These are phyloP conservation scores for Trachelus iudaicus DNA, from an alignment of 2,888 invertebrate species.

Conservation along the genomic window DNA sequence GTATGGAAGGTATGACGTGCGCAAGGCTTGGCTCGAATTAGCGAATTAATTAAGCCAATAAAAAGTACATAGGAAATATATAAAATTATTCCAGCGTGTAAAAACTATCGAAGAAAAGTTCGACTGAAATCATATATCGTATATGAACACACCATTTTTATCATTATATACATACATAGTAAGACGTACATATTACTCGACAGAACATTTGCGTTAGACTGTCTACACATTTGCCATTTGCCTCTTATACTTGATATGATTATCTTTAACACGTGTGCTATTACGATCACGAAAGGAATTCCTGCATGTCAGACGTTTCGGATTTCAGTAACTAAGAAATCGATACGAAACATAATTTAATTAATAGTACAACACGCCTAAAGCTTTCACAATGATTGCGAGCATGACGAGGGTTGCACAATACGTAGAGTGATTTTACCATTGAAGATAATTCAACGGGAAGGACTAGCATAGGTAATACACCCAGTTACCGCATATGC, in stretches of 20 bases:
- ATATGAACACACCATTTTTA: neutral
- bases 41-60: neutral
- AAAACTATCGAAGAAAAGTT: neutral
- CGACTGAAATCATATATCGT: neutral
- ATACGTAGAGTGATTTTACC: neutral
- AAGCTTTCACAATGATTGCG: neutral
- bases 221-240: neutral
- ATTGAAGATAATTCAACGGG: neutral
- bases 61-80: neutral
- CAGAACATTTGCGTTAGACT: neutral
- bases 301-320: neutral
- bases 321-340: neutral
- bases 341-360: neutral
- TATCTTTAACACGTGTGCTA: neutral
- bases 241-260: neutral
- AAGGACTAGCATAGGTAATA: neutral
- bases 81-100: neutral
- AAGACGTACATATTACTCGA: neutral
- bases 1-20: neutral
- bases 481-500: neutral
- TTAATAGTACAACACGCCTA: neutral
- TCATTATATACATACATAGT: neutral
- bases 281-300: neutral
- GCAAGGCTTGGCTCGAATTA: neutral
- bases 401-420: neutral